A percentile compares a stretch with the other conserved stretches of the same genome.
phyloP scores from a whole-genome alignment of 2,888 invertebrate genomes.

The Athrips mouffetella region DNA sequence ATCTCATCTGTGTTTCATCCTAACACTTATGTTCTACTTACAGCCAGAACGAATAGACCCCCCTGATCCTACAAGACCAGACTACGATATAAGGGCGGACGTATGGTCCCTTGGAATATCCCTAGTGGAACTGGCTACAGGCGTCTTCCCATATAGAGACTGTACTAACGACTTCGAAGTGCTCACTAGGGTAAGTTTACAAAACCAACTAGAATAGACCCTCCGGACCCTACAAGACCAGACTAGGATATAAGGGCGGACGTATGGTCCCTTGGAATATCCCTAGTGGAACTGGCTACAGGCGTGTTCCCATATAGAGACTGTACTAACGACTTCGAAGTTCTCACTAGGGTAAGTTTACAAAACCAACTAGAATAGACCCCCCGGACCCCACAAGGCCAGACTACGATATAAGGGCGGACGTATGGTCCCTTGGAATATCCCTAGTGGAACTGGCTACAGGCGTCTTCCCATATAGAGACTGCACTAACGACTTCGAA shows the following conservation, averaged over 20 bases:
- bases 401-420: slow-evolving; percentile 98
- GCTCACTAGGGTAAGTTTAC: slow-evolving; percentile 85
- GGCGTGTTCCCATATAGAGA: slow-evolving; percentile 96
- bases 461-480: slow-evolving; percentile 95
- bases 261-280: slow-evolving; percentile 99
- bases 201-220: slow-evolving; percentile 99
- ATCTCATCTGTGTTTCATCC: too few species aligned
- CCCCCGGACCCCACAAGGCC: slow-evolving; percentile 94
- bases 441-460: slow-evolving; percentile 97
- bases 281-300: slow-evolving; percentile 96
- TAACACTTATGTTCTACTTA: slow-evolving; percentile 22
- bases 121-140: slow-evolving; percentile 97
- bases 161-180: slow-evolving; percentile 99
- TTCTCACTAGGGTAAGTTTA: slow-evolving; percentile 87
- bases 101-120: slow-evolving; percentile 99
- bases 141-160: slow-evolving; percentile 95
- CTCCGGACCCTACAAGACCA: slow-evolving; percentile 93
- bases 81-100: slow-evolving; percentile 99
- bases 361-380: slow-evolving; percentile 99
- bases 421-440: slow-evolving; percentile 99
- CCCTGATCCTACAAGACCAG: slow-evolving; percentile 93
- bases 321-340: slow-evolving; percentile 98
- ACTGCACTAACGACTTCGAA: slow-evolving; percentile 98
- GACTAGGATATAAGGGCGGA: slow-evolving; percentile 99
- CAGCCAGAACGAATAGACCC: slow-evolving; percentile 98